These are phyloP conservation scores for Drymonia ruficornis DNA, from an alignment of 2,888 invertebrate species.

Conservation along the genomic window DNA sequence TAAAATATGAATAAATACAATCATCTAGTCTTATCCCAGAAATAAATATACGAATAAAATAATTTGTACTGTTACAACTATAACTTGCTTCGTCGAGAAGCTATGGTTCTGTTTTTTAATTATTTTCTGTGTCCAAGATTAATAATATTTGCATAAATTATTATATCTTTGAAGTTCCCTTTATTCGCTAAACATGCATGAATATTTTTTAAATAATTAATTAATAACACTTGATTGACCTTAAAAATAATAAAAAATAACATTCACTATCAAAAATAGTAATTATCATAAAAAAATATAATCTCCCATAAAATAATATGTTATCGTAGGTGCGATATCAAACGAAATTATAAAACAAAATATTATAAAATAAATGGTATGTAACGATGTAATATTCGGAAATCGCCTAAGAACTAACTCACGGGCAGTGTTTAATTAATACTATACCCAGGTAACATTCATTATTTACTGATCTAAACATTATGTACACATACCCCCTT, in stretches of 20 bases:
- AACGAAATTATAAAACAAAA: constrained; percentile 13
- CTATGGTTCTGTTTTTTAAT: no score
- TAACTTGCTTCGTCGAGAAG: constrained; percentile 3
- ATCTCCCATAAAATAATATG: constrained; percentile 1
- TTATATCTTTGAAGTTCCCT: neutral
- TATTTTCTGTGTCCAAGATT: no score
- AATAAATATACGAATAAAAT: constrained; percentile 17
- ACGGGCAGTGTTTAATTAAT: constrained; percentile 30
- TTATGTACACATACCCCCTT: no score
- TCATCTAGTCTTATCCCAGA: neutral
- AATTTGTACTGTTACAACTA: constrained; percentile 33
- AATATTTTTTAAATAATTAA: neutral
- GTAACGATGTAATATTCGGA: constrained; percentile 4
- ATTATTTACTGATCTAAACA: neutral
- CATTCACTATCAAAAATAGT: constrained; percentile 20
- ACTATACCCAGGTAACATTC: constrained; percentile 38
- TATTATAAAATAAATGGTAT: constrained; percentile 11
- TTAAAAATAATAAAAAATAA: constrained; percentile 21
- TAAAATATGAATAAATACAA: neutral
- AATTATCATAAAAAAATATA: constrained; percentile 17
- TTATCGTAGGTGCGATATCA: constrained; percentile 11
- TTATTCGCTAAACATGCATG: neutral
- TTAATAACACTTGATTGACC: neutral
- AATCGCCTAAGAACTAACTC: constrained; percentile 14
- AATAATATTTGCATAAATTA: neutral